These are phyloP conservation scores for Emydoidea blandingii DNA, from an alignment of 2,797 vertebrate genomes.

Conservation along the genomic window DNA sequence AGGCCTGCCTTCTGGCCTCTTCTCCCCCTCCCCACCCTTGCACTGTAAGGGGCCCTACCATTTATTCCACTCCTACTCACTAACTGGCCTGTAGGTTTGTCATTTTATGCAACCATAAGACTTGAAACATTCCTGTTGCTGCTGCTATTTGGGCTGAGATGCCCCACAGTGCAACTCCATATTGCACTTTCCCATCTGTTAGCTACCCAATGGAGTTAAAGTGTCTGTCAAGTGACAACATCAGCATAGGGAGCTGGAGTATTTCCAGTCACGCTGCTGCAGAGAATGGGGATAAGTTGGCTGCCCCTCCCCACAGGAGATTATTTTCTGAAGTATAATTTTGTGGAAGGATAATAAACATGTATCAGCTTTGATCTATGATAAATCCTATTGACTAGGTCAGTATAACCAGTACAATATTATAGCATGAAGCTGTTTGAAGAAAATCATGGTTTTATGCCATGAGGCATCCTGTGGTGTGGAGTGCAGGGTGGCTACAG, in stretches of 20 bases:
- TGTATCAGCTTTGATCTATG: not conserved
- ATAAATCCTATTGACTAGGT: not conserved
- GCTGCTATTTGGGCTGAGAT: not conserved
- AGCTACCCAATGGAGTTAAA: not conserved
- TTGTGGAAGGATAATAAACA: not conserved
- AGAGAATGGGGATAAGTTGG: not conserved
- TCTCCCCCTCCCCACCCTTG: accelerated
- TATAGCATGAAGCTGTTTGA: not conserved
- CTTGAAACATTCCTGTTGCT: not conserved
- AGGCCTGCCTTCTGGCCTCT: not conserved
- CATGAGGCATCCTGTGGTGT: not conserved
- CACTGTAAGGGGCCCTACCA: not conserved
- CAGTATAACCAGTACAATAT: not conserved
- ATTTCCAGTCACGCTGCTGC: not conserved
- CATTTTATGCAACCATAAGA: not conserved
- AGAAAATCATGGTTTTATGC: not conserved
- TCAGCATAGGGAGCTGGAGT: not conserved
- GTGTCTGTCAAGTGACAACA: not conserved
- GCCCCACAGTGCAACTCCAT: not conserved
- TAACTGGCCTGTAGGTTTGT: not conserved
- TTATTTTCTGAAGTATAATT: not conserved
- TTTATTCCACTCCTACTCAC: not conserved
- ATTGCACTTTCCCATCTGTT: not conserved
- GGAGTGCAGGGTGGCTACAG: not conserved
- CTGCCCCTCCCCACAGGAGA: not conserved